Evolutionary conservation across 92 coral and sea anemone species (phyloP).

Genomic region (Chrysogorgia sp.): DNA sequence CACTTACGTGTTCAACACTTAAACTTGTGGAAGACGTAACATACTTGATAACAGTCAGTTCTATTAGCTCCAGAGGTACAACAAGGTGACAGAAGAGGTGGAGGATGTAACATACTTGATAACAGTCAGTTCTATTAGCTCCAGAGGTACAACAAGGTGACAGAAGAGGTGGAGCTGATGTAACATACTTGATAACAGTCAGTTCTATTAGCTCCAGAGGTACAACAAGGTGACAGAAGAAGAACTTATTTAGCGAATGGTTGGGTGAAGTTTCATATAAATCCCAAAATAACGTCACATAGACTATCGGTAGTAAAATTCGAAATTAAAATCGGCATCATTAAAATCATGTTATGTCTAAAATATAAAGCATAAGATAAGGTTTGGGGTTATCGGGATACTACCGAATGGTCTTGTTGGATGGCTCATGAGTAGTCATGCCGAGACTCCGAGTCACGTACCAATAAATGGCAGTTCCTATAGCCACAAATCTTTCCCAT

Average conservation of each 20-base stretch:
- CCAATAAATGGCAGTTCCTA: too few species aligned
- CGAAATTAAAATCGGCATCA: too few species aligned
- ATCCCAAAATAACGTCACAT: too few species aligned
- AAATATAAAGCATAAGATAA: too few species aligned
- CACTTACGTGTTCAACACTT: conserved; percentile 79
- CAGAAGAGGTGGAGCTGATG: conserved; percentile 44
- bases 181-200: conserved; percentile 57
- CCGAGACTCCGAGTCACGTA: too few species aligned
- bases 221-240: not conserved
- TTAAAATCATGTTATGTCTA: too few species aligned
- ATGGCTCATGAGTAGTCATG: too few species aligned
- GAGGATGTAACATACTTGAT: conserved; percentile 66
- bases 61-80: conserved; percentile 7
- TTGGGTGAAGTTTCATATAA: not conserved
- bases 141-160: conserved; percentile 6
- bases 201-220: conserved; percentile 15
- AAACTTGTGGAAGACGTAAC: conserved; percentile 74
- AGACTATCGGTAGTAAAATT: too few species aligned
- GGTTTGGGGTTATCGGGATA: too few species aligned
- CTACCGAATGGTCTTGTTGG: too few species aligned
- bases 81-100: not conserved
- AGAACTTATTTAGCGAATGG: too few species aligned
- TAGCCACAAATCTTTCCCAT: too few species aligned
- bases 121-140: conserved; percentile 28
- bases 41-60: conserved; percentile 48